Evolutionary conservation across 2,888 invertebrate species (phyloP), one percentile per base, ranked within the genome.

Genomic region (Hybos culiciformis): DNA sequence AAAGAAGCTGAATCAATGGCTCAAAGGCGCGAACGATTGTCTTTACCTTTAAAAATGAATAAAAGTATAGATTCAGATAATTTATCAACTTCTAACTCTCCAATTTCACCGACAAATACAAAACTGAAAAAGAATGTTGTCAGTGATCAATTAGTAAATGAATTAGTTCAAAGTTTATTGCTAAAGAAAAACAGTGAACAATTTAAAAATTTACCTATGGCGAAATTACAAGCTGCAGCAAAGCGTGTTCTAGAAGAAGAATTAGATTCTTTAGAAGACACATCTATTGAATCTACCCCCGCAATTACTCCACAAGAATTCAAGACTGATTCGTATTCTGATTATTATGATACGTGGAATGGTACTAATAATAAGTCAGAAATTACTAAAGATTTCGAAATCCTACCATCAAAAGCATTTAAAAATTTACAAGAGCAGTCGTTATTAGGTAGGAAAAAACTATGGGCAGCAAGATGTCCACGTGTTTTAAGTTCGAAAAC

Each of bases 401-500:
- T 72, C 38, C 50, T 75, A 24, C 75, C 76, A 4, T 75, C 76
- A 1, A 71, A 72, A 52, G 71, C 75, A 2, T 74, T 76, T 53
- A 71, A 70, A 50, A 58, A 69, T 1, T 55, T 75, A 23, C 71
- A 73, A 52, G 73, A 73, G 37, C 66, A 70, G 46, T 59, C 65
- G 2, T 32, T 43, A 3, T 57, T 55, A 34, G 61, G 58, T 2
- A 47, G 59, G 40, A 59, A 73, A 49, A 67, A 70, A 46, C 67
- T 71, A 9, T 66, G 73, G 53, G 68, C 71, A 19, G 75, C 74
- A 1, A 70, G 74, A 39, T 80, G 79, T 59, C 79, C 79, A 0
- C 67, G 77, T 43, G 73, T 77, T 34, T 64, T 73, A 46, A 77
- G 75, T 53, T 70, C 72, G 14, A 76, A 75, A 60, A 73, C 71